Evolutionary conservation across 1,140 invertebrate species (phyloP).

Genomic region (Drosophila kanapiae): DNA sequence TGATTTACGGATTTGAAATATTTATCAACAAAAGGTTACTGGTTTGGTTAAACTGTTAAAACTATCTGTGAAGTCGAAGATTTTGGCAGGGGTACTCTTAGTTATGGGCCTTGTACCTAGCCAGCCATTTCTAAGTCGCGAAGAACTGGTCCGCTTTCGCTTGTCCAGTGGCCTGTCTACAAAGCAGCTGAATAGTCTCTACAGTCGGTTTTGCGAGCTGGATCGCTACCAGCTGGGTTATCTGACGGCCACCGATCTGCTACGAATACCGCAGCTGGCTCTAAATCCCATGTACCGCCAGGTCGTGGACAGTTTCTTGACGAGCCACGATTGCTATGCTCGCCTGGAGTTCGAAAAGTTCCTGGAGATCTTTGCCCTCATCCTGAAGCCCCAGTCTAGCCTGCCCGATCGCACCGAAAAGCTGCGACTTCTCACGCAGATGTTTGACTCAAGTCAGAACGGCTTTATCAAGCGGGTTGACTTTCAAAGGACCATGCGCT

Average conservation of each 20-base stretch:
- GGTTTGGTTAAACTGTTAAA: neutral
- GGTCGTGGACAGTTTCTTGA: constrained; percentile 61
- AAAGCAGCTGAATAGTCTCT: constrained; percentile 44
- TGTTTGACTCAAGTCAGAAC: constrained; percentile 41
- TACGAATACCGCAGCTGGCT: constrained; percentile 60
- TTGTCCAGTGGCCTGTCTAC: constrained; percentile 22
- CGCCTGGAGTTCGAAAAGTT: constrained; percentile 53
- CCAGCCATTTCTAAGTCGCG: neutral
- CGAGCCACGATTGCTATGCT: constrained; percentile 3
- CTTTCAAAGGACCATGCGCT: constrained; percentile 36
- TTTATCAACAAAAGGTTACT: neutral
- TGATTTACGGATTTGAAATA: neutral
- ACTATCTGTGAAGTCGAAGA: neutral
- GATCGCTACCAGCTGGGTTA: constrained; percentile 57
- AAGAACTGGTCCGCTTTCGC: neutral
- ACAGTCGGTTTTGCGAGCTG: constrained; percentile 45
- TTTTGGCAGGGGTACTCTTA: no score
- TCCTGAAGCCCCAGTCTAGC: constrained; percentile 36
- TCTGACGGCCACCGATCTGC: constrained; percentile 61
- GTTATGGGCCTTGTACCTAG: neutral
- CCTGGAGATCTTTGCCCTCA: constrained; percentile 41
- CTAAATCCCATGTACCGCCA: constrained; percentile 58
- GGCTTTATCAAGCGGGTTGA: constrained; percentile 41
- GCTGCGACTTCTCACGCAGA: constrained; percentile 42
- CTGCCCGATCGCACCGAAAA: constrained; percentile 30